Conservation (phyloP, 1,140 invertebrate genomes). For the Danaus plexippus region DNA sequence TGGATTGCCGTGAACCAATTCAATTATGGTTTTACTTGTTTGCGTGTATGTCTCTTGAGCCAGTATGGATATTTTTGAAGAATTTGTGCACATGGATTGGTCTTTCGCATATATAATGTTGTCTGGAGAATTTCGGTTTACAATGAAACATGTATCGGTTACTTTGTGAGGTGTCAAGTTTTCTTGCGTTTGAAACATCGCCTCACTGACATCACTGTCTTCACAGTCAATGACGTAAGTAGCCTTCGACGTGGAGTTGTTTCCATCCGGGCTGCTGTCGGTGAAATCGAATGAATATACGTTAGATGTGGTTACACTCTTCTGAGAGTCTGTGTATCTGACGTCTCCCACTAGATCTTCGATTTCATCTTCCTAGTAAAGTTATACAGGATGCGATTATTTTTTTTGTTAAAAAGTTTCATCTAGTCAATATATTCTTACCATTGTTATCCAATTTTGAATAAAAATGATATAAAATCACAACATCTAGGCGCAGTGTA, state of each 20-base stretch:
- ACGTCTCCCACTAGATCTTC: conserved; percentile 52
- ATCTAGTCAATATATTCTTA: conserved; percentile 25
- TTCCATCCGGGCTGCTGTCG: conserved; percentile 49
- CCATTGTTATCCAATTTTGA: conserved; percentile 48
- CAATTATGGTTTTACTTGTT: conserved; percentile 62
- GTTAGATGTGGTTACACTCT: conserved; percentile 53
- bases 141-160: conserved; percentile 16
- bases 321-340: conserved; percentile 50
- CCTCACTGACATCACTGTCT: conserved; percentile 50
- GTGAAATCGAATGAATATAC: conserved; percentile 56
- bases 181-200: conserved; percentile 24
- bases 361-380: conserved; percentile 47
- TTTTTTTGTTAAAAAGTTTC: conserved; percentile 1
- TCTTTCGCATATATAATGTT: conserved; percentile 1
- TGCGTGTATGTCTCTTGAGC: conserved; percentile 56
- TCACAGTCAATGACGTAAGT: conserved; percentile 53
- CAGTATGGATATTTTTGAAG: conserved; percentile 25
- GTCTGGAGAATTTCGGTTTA: conserved; percentile 8
- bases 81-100: conserved; percentile 18
- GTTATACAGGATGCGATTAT: neutral
- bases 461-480: conserved; percentile 39
- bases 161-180: conserved; percentile 25
- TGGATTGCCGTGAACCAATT: conserved; percentile 37
- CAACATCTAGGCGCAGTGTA: conserved; percentile 30
- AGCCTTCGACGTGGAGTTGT: conserved; percentile 53